Evolutionary conservation across 1,140 invertebrate species (phyloP), one percentile per base, ranked within the genome.

Genomic region (Drosophila seguyi): DNA sequence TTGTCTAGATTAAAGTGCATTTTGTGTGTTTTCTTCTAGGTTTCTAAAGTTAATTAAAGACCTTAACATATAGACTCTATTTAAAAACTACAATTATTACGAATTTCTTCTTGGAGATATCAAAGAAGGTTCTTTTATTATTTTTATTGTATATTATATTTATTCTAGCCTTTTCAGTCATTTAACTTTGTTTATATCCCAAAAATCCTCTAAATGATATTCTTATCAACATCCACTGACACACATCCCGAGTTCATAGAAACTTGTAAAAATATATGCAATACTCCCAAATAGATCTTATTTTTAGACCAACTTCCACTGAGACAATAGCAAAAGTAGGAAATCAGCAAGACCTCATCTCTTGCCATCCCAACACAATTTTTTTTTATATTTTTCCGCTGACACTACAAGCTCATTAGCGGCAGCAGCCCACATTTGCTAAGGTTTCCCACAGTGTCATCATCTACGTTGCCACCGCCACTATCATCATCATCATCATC

Each of bases 391-490:
- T 47, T 66, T 59, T 67, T 82, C 36, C 79, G 67, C 73, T 74
- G 81, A 83, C 66, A 85, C 83, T 76, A 79, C 84, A 74, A 88
- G 79, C 84, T 87, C 84, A 87, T 87, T 88, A 87, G 60, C 48
- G 78, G 66, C 75, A 69, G 65, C 84, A 88, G 72, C 84, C 84
- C 76, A 87, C 84, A 88, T 77, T 83, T 80, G 59, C 63, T 87
- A 87, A 87, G 85, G 84, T 88, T 88, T 88, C 84, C 84, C 84
- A 88, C 84, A 88, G 84, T 90, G 73, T 84, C 80, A 84, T 88
- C 83, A 83, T 66, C 60, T 14, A 39, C 39, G 27, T 50, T 3
- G 48, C 48, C 48, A 48, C 16, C 10, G 18, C 11, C 47, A 18
- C n/a, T 18, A 48, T 47, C 62, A 55, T 75, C 61, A 65, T 74